phyloP scores from a whole-genome alignment of 2,113 vertebrate species.

The Helogale parvula region DNA sequence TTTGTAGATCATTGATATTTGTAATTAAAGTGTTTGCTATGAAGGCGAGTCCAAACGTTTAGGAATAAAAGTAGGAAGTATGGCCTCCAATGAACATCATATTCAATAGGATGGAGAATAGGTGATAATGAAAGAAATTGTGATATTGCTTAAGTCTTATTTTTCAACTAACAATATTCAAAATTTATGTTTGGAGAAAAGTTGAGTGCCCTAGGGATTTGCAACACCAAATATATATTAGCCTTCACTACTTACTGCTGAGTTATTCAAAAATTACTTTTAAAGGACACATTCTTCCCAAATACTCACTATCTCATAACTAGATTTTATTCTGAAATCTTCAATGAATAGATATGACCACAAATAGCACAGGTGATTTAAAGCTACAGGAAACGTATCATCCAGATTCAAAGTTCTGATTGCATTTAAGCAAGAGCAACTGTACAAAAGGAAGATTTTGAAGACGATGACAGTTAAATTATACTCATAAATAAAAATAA shows the following conservation, averaged over 20 bases:
- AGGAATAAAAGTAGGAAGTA: neutral
- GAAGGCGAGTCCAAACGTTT: neutral
- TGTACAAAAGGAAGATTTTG: neutral
- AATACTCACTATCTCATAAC: neutral
- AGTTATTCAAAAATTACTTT: neutral
- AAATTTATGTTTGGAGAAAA: neutral
- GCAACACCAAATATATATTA: neutral
- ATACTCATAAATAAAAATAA: neutral
- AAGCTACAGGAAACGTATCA: neutral
- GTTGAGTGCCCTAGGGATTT: neutral
- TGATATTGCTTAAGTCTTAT: neutral
- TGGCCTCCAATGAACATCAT: neutral
- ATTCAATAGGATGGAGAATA: neutral
- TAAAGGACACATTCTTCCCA: neutral
- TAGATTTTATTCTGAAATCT: neutral
- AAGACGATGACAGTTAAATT: neutral
- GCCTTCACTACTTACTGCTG: neutral
- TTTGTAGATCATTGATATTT: neutral
- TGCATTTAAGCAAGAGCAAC: slow-evolving; percentile 2
- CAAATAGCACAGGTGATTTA: neutral
- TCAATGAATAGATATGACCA: neutral
- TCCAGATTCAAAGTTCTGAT: neutral
- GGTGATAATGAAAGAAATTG: neutral
- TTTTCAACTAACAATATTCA: neutral
- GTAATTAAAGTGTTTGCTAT: neutral